Evolutionary conservation across 2,113 vertebrate species (phyloP).

Genomic region (Tylochromis polylepis): DNA sequence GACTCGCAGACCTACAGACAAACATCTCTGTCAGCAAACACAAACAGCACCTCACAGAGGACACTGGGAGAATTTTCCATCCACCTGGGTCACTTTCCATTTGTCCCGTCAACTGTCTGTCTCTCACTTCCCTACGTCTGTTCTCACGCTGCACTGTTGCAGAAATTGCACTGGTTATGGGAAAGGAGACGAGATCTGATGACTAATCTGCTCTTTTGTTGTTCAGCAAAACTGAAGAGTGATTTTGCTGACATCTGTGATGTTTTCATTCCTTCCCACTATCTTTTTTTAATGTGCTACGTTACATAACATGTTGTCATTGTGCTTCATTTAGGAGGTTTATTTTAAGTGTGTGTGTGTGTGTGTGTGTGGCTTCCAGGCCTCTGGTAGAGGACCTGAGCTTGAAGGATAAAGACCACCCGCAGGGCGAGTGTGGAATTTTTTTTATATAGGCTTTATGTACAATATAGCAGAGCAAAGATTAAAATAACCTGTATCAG

Average conservation of each 20-base stretch:
- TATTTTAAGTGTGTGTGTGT: constrained; percentile 1
- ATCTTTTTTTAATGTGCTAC: not conserved
- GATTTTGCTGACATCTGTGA: constrained; percentile 8
- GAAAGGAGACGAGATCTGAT: constrained; percentile 17
- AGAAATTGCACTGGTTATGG: not conserved
- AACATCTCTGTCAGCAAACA: constrained; percentile 49
- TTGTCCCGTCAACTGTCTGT: not conserved
- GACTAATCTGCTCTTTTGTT: constrained; percentile 26
- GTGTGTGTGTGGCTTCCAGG: not conserved
- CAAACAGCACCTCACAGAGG: not conserved
- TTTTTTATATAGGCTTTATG: not conserved
- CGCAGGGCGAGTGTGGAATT: not conserved
- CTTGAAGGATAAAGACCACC: not conserved
- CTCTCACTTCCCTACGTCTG: not conserved
- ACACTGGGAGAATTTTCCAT: constrained; percentile 36
- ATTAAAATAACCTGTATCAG: not conserved
- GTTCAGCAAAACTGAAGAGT: not conserved
- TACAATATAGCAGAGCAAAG: not conserved
- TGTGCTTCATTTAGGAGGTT: not conserved
- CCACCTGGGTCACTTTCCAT: constrained; percentile 26
- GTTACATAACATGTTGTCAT: not conserved
- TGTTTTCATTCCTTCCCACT: constrained; percentile 8
- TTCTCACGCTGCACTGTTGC: not conserved
- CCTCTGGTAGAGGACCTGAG: not conserved
- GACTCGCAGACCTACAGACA: constrained; percentile 17